phyloP scores from a whole-genome alignment of 2,113 vertebrate genomes.

The Leptocoma aspasia region DNA sequence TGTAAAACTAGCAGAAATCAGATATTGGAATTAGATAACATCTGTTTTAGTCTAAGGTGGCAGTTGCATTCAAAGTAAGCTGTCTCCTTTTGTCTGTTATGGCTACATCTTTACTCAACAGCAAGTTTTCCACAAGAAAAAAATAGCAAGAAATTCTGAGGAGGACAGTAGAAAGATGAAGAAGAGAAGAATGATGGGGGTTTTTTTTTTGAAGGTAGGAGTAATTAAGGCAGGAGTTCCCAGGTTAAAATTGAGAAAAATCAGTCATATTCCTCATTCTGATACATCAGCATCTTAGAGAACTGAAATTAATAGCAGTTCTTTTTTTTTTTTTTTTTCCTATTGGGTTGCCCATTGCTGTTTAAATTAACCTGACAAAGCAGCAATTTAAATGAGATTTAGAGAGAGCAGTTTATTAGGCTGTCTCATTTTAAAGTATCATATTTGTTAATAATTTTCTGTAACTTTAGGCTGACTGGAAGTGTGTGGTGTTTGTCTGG shows the following conservation, averaged over 20 bases:
- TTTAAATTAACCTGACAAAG: neutral
- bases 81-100: neutral
- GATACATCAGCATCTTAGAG: neutral
- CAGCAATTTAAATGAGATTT: neutral
- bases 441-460: neutral
- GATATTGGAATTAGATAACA: fast-evolving
- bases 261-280: neutral
- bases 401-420: neutral
- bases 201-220: neutral
- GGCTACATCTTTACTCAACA: neutral
- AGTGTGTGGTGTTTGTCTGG: neutral
- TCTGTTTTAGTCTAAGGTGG: neutral
- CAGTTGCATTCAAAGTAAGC: neutral
- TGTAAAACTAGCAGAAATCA: neutral
- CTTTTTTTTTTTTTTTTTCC: neutral
- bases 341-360: neutral
- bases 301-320: neutral
- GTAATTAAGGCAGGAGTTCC: neutral
- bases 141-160: neutral
- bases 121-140: neutral
- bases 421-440: neutral
- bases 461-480: neutral
- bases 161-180: neutral
- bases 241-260: neutral
- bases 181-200: neutral